Conservation (phyloP, 2,113 vertebrate species). For the Lampris incognitus region DNA sequence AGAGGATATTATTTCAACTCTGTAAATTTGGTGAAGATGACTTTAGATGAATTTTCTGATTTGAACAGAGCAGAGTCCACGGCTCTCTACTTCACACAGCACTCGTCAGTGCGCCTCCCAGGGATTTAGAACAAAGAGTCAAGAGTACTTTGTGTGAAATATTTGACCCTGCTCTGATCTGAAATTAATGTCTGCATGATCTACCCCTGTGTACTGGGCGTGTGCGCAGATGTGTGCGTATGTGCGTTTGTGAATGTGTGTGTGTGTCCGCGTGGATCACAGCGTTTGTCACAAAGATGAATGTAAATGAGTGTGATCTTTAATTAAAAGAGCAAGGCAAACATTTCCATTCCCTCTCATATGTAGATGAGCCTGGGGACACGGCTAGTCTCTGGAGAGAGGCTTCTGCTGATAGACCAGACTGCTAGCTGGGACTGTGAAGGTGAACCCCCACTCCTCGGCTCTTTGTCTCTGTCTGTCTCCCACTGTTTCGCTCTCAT, state of each 20-base stretch:
- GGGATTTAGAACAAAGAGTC: no score
- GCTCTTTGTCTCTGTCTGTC: not conserved
- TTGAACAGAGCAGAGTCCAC: no score
- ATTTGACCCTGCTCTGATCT: no score
- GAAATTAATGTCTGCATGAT: not conserved
- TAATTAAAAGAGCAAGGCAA: conserved; percentile 68
- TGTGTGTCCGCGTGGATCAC: conserved; percentile 15
- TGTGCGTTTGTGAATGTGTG: not conserved
- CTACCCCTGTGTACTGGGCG: conserved; percentile 7
- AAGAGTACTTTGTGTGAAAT: no score
- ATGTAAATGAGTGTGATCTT: conserved; percentile 60
- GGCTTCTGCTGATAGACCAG: conserved; percentile 10
- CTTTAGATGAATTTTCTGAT: no score
- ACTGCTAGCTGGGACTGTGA: not conserved
- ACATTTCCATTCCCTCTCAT: conserved; percentile 64
- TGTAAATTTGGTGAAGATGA: no score
- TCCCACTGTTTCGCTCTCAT: not conserved
- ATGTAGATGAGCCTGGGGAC: conserved; percentile 63
- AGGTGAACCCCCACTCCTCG: not conserved
- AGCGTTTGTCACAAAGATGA: conserved; percentile 13
- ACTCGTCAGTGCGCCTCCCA: no score
- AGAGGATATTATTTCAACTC: no score
- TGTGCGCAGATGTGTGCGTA: conserved; percentile 27
- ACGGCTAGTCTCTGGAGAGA: conserved; percentile 41
- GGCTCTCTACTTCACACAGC: no score